A percentile compares a stretch with the other conserved stretches of the same genome.
These are phyloP conservation scores for Aphelenchoides fujianensis DNA, from an alignment of 1,140 invertebrate genomes.

Conservation along the genomic window DNA sequence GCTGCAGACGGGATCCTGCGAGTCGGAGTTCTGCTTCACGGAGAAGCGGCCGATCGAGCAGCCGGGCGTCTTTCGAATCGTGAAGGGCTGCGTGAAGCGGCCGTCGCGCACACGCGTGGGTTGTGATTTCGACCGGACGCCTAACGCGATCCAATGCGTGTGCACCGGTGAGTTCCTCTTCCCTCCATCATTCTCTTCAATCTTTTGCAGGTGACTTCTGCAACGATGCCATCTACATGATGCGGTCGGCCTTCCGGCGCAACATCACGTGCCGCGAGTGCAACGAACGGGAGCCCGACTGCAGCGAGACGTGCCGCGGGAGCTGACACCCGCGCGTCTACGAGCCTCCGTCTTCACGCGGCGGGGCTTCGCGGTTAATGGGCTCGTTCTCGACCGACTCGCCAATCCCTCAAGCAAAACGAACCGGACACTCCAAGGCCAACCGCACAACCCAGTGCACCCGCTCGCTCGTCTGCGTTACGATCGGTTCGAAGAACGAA, in stretches of 20 bases:
- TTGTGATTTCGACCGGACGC: constrained; percentile 55
- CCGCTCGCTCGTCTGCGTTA: too few species aligned
- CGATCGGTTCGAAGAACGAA: too few species aligned
- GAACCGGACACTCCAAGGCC: too few species aligned
- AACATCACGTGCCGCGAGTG: constrained; percentile 55
- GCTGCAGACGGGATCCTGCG: constrained; percentile 55
- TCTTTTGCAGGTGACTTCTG: constrained; percentile 38
- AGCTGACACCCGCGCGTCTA: too few species aligned
- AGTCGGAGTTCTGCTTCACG: constrained; percentile 55
- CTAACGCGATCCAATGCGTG: constrained; percentile 53
- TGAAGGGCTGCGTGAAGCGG: constrained; percentile 55
- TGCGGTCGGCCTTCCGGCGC: constrained; percentile 27
- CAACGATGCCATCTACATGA: constrained; percentile 53
- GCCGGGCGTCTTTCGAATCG: constrained; percentile 46
- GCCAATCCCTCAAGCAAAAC: too few species aligned
- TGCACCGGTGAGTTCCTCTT: constrained; percentile 49
- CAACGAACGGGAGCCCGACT: constrained; percentile 42
- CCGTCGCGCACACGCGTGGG: constrained; percentile 45
- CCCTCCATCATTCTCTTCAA: not conserved
- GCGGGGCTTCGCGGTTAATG: too few species aligned
- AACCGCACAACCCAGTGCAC: too few species aligned
- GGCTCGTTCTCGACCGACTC: too few species aligned
- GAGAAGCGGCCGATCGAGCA: constrained; percentile 54
- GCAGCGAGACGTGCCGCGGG: constrained; percentile 44
- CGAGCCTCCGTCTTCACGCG: too few species aligned